Base-by-base conservation (phyloP, 2,888 invertebrate genomes). In the Amphimallon solstitiale region DNA sequence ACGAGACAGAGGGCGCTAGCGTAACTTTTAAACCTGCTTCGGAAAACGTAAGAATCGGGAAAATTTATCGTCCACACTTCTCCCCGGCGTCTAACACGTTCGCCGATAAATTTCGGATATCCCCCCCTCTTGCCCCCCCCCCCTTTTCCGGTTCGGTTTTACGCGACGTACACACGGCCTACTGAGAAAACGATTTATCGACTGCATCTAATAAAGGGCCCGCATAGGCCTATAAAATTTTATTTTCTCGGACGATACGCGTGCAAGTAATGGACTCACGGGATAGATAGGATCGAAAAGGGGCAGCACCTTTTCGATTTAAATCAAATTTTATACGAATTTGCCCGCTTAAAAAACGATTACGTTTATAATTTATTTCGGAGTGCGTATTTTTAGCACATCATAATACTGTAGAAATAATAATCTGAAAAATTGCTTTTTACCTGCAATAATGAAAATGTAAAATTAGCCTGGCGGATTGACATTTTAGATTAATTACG, bases 161-260 rank as follows among this genome's bases (percentile, higher is more conserved):
- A 43, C 40, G 17, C 40, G 40, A 43, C 40, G 40, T n/a, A n/a
- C n/a, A n/a, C 40, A 43, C 40, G 17, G 40, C 17, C 40, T 12
- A 43, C 40, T 17, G 40, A 43, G 40, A 43, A n/a, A 43, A 7
- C 40, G 40, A 43, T 43, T 43, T 43, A 43, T 43, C 40, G 40
- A 43, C 40, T 43, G 40, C 40, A 43, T 43, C 40, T 43, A 43
- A 43, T 43, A 43, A 43, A 43, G 40, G 40, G 40, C 7, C 15
- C 17, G 17, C 14, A 43, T 43, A 43, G 17, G 12, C n/a, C 40
- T 43, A 43, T 43, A 43, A 43, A 43, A 43, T 43, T 43, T 43
- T 43, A 43, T 43, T 43, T 43, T 43, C 40, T 7, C 17, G 40
- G 40, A 43, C 15, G 17, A 14, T 43, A 12, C 40, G 17, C 40